Evolutionary conservation across 1,140 invertebrate genomes (phyloP).

Genomic region (Musca vetustissima): DNA sequence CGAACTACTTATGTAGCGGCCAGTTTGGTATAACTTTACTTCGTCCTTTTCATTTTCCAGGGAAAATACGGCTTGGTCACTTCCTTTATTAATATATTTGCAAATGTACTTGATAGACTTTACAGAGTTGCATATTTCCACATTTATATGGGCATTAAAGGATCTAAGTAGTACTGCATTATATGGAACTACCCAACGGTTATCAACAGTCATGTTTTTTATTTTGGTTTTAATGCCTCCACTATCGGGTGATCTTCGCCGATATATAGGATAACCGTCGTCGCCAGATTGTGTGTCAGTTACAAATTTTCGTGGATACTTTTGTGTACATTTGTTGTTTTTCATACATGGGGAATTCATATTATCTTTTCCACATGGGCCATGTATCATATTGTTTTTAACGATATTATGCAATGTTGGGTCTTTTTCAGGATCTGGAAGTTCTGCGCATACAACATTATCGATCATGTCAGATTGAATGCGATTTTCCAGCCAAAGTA

Average conservation of each 20-base stretch:
- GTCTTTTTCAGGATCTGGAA: constrained; percentile 1
- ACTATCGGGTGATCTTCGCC: constrained; percentile 32
- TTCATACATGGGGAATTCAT: constrained; percentile 1
- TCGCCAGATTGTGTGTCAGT: constrained; percentile 40
- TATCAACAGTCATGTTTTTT: background rate
- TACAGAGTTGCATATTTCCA: constrained; percentile 46
- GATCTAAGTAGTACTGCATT: background rate
- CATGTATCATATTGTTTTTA: constrained; percentile 41
- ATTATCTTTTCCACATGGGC: constrained; percentile 55
- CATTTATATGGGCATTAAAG: constrained; percentile 31
- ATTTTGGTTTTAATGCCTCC: too few relatives aligned
- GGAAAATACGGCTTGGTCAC: constrained; percentile 33
- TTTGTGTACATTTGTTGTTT: constrained; percentile 21
- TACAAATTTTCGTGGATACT: constrained; percentile 35
- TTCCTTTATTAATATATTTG: constrained; percentile 57
- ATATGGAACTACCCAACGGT: constrained; percentile 16
- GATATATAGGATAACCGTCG: constrained; percentile 56
- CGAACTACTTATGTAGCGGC: too few relatives aligned
- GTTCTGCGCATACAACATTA: constrained; percentile 5
- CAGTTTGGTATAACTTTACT: constrained; percentile 42
- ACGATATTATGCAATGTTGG: background rate
- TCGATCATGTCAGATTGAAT: constrained; percentile 7
- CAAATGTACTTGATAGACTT: constrained; percentile 53
- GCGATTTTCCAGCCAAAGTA: background rate
- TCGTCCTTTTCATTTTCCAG: constrained; percentile 25